phyloP scores from a whole-genome alignment of 2,888 invertebrate species.

The Myopa testacea region DNA sequence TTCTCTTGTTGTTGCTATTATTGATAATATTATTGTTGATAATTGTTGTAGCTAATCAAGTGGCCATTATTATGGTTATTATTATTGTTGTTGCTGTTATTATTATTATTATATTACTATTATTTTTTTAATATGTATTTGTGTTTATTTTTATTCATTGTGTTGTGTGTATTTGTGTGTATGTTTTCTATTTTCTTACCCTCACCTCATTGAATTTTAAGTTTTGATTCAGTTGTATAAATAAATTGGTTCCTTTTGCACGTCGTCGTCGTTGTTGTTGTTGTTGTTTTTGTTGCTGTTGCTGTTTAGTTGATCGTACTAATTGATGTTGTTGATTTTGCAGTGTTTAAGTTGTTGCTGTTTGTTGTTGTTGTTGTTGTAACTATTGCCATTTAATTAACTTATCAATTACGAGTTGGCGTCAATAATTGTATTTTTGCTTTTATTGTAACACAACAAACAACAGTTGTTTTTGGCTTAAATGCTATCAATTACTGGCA shows the following conservation, averaged over 20 bases:
- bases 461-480: conserved; percentile 16
- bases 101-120: background rate
- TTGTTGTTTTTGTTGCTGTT: background rate
- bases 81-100: background rate
- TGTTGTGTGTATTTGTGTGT: background rate
- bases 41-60: conserved; percentile 2
- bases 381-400: conserved; percentile 21
- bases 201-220: background rate
- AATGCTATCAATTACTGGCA: background rate
- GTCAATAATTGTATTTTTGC: background rate
- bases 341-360: background rate
- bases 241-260: conserved; percentile 1
- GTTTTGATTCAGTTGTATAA: conserved; percentile 18
- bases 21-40: background rate
- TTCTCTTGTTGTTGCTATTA: background rate
- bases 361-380: conserved; percentile 1
- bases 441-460: background rate
- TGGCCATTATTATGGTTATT: background rate
- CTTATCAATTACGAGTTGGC: conserved; percentile 32
- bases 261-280: background rate
- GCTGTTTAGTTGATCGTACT: too few species aligned
- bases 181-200: background rate
- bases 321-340: background rate
- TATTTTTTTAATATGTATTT: background rate
- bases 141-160: background rate